Evolutionary conservation across 1,140 invertebrate species (phyloP).

Genomic region (Oryzaephilus surinamensis): DNA sequence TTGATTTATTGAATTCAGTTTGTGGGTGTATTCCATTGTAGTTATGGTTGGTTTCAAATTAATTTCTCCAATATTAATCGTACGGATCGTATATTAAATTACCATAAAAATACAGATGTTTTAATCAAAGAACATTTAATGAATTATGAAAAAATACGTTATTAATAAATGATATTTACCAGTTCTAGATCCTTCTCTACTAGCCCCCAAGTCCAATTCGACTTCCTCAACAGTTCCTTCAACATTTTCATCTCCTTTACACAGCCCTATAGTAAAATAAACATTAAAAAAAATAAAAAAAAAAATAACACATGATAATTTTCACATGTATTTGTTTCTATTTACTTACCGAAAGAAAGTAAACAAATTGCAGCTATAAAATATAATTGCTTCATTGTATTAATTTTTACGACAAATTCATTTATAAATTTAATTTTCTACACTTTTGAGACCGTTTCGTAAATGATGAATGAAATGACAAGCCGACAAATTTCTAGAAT

Average conservation of each 20-base stretch:
- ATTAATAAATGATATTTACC: slow-evolving; percentile 43
- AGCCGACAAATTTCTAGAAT: slow-evolving; percentile 3
- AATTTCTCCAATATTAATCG: slow-evolving; percentile 21
- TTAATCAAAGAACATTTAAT: slow-evolving; percentile 34
- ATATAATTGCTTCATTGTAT: slow-evolving; percentile 48
- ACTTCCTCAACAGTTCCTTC: slow-evolving; percentile 45
- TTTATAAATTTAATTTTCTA: not conserved
- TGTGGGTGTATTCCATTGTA: too few relatives aligned
- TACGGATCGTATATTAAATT: slow-evolving; percentile 27
- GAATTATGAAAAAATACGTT: slow-evolving; percentile 31
- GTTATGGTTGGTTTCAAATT: slow-evolving; percentile 36
- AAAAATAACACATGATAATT: slow-evolving; percentile 6
- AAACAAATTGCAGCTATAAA: slow-evolving; percentile 39
- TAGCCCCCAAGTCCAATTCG: slow-evolving; percentile 65
- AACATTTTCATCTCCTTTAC: slow-evolving; percentile 18
- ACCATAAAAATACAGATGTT: slow-evolving; percentile 27
- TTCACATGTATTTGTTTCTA: slow-evolving; percentile 1
- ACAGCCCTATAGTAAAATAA: slow-evolving; percentile 20
- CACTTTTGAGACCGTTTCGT: slow-evolving; percentile 4
- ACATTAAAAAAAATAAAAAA: slow-evolving; percentile 15
- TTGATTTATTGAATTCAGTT: too few relatives aligned
- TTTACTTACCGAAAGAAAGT: slow-evolving; percentile 42
- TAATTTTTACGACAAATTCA: slow-evolving; percentile 13
- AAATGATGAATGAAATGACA: slow-evolving; percentile 6
- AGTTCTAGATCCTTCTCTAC: slow-evolving; percentile 72